Base-by-base conservation (phyloP, 2,113 vertebrate genomes). In the Helogale parvula region DNA sequence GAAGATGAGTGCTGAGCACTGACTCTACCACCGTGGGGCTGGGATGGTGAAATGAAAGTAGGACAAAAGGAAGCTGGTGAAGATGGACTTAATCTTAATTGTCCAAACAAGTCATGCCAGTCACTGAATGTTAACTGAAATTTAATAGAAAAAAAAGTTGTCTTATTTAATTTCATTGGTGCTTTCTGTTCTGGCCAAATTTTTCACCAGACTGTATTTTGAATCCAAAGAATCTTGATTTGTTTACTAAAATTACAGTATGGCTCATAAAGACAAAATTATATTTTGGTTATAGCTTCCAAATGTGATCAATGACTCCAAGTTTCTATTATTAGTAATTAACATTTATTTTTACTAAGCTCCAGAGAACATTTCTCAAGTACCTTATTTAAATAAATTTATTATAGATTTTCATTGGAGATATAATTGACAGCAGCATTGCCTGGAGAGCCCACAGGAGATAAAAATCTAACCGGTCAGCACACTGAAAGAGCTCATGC, bases 341-440 rank as follows among this genome's bases (percentile, higher is more conserved):
- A 98, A 98, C 95, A 98, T 98, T 98, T 98, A 98, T 98, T 98
- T 98, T 98, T 98, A 98, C 98, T 95, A 98, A 52, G 92, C 97
- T 98, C 93, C 96, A 98, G 89, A 97, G 98, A 98, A 98, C 96
- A 94, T 98, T 98, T 98, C 97, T 97, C 97, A 98, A 98, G 94
- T 98, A 92, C 84, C 91, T 95, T 98, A 98, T 85, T 96, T 93
- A 98, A 99, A 98, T 98, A 98, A 98, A 98, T 87, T 95, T 97
- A 95, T 95, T 96, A 98, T 57, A 83, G 93, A 93, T 97, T 98
- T 98, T 98, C 98, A 98, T 81, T 98, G 97, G 97, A 98, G 97
- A 98, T 96, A 97, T 96, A 97, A 81, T 97, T 88, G 80, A 98
- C 93, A 98, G 97, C 97, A 97, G 96, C 7, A 5, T 38, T 96